Evolutionary conservation across 1,140 invertebrate species (phyloP).

Genomic region (Drosophila lowei): DNA sequence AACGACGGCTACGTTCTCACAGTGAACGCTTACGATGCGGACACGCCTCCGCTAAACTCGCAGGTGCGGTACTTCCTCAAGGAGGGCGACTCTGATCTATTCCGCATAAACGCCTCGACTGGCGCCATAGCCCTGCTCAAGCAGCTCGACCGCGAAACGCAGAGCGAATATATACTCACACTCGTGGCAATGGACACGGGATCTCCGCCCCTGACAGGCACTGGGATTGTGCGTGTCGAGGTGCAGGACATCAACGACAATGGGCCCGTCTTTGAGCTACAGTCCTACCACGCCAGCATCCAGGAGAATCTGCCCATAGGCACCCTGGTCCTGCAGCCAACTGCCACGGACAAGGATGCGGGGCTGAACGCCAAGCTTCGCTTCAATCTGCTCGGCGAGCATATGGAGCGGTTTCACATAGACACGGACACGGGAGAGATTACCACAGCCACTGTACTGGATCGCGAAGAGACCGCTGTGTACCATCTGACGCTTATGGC

Average conservation of each 20-base stretch:
- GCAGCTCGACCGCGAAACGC: slow-evolving; percentile 92
- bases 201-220: slow-evolving; percentile 93
- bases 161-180: slow-evolving; percentile 91
- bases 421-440: slow-evolving; percentile 90
- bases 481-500: slow-evolving; percentile 93
- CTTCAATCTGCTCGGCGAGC: slow-evolving; percentile 92
- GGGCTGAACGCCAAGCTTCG: slow-evolving; percentile 93
- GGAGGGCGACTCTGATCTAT: slow-evolving; percentile 94
- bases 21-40: slow-evolving; percentile 93
- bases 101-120: slow-evolving; percentile 93
- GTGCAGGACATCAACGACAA: slow-evolving; percentile 98
- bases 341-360: slow-evolving; percentile 91
- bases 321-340: slow-evolving; percentile 88
- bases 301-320: slow-evolving; percentile 90
- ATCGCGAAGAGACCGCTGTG: slow-evolving; percentile 90
- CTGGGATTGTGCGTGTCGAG: slow-evolving; percentile 92
- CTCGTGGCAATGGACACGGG: slow-evolving; percentile 96
- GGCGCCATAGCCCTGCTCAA: slow-evolving; percentile 93
- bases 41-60: slow-evolving; percentile 94
- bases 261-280: slow-evolving; percentile 91
- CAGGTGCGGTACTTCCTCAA: slow-evolving; percentile 96
- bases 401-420: slow-evolving; percentile 89
- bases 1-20: slow-evolving; percentile 90
- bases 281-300: slow-evolving; percentile 90
- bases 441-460: slow-evolving; percentile 87